Conservation (phyloP, 2,113 vertebrate species). For the Tursiops truncatus region DNA sequence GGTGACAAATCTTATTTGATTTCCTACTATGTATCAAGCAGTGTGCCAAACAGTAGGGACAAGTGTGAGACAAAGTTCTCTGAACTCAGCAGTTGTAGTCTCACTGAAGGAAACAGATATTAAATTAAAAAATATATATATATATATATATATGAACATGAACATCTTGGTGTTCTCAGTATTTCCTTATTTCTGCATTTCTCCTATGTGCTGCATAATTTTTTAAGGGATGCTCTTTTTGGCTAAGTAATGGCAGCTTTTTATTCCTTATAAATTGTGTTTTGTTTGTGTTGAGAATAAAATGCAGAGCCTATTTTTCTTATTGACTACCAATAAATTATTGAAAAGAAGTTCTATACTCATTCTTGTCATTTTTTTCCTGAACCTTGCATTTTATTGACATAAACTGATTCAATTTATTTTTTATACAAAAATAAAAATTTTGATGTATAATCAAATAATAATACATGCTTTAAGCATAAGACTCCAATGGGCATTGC, state of each 20-base stretch:
- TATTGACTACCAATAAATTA: background rate
- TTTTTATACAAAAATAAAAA: background rate
- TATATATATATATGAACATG: background rate
- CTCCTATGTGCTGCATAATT: background rate
- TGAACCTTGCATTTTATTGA: background rate
- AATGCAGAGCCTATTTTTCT: background rate
- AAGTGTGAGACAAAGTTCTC: background rate
- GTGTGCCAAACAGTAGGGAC: background rate
- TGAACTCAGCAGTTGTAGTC: background rate
- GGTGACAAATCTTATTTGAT: background rate
- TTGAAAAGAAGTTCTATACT: background rate
- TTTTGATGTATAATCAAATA: background rate
- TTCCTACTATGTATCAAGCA: background rate
- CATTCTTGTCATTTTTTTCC: background rate
- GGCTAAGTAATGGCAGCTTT: background rate
- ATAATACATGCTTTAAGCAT: background rate
- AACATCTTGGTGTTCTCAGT: background rate
- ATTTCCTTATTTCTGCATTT: background rate
- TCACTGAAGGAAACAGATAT: background rate
- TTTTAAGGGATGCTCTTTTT: background rate
- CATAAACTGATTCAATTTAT: background rate
- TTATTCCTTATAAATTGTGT: background rate
- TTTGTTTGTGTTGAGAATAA: background rate
- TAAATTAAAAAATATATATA: background rate
- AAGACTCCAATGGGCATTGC: background rate